Percentiles rank a stretch among this genome's conserved stretches.
phyloP scores from a whole-genome alignment of 2,888 invertebrate genomes.

The Polyploca ridens region DNA sequence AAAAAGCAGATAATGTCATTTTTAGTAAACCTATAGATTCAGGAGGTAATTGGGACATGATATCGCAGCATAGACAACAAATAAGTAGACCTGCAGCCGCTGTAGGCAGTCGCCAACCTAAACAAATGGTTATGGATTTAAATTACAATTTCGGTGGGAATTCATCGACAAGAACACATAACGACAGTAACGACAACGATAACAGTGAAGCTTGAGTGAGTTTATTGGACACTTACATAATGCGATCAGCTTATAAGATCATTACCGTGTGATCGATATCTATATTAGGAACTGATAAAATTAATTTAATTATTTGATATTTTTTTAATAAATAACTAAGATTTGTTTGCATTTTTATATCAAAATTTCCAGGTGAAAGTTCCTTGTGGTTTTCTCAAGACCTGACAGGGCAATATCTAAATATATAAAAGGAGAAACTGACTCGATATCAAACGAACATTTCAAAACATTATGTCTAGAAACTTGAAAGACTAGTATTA shows the following conservation, averaged over 20 bases:
- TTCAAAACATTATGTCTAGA: too few species aligned
- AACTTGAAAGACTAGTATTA: too few species aligned
- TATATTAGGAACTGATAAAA: conserved; percentile 7
- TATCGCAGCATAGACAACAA: conserved; percentile 80
- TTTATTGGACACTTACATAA: not conserved
- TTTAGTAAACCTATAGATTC: conserved; percentile 59
- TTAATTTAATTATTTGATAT: not conserved
- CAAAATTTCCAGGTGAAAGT: too few species aligned
- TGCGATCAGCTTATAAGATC: not conserved
- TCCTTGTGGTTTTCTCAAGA: too few species aligned
- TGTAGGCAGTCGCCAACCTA: conserved; percentile 29
- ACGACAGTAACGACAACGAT: conserved; percentile 28
- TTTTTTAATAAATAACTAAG: conserved; percentile 6
- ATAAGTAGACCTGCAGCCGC: conserved; percentile 51
- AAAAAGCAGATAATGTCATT: conserved; percentile 57
- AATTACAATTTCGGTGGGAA: conserved; percentile 52
- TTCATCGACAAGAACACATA: not conserved
- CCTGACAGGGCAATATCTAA: too few species aligned
- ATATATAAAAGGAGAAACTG: too few species aligned
- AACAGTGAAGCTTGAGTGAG: conserved; percentile 60
- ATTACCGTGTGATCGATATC: not conserved
- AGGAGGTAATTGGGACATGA: conserved; percentile 78
- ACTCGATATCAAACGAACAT: too few species aligned
- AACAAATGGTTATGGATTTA: conserved; percentile 63
- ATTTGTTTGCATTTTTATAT: not conserved